Evolutionary conservation across 2,888 invertebrate genomes (phyloP).

Genomic region (Zygogramma bicolorata): DNA sequence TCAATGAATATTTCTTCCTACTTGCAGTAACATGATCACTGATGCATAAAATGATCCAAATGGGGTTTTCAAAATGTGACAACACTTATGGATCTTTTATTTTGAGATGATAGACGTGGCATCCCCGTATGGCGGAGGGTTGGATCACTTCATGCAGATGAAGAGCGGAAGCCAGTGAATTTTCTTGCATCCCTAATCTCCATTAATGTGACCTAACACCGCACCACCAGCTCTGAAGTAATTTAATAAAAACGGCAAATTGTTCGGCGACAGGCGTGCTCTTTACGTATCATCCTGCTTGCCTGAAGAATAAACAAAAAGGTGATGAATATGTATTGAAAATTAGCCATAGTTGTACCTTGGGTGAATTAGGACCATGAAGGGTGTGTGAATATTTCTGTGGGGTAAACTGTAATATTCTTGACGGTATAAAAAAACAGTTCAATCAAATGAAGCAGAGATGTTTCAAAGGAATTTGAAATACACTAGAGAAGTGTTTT

Average conservation of each 20-base stretch:
- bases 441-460: too few relatives aligned
- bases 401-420: background rate
- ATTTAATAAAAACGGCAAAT: slow-evolving; percentile 54
- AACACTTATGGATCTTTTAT: background rate
- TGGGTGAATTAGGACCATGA: background rate
- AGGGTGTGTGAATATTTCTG: background rate
- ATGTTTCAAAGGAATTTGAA: too few relatives aligned
- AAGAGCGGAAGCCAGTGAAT: slow-evolving; percentile 59
- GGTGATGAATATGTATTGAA: slow-evolving; percentile 47
- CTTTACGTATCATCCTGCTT: slow-evolving; percentile 28
- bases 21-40: too few relatives aligned
- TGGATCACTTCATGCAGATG: slow-evolving; percentile 59
- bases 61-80: too few relatives aligned
- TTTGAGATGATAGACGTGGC: slow-evolving; percentile 15
- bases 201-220: slow-evolving; percentile 44
- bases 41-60: too few relatives aligned
- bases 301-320: slow-evolving; percentile 40
- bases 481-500: too few relatives aligned
- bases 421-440: too few relatives aligned
- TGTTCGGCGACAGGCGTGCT: slow-evolving; percentile 40
- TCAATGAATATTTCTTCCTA: too few relatives aligned
- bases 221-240: slow-evolving; percentile 41
- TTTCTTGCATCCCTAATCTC: slow-evolving; percentile 50
- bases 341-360: slow-evolving; percentile 28
- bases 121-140: slow-evolving; percentile 53